phyloP scores from a whole-genome alignment of 2,113 vertebrate species.

The Hippocampus guttulatus region DNA sequence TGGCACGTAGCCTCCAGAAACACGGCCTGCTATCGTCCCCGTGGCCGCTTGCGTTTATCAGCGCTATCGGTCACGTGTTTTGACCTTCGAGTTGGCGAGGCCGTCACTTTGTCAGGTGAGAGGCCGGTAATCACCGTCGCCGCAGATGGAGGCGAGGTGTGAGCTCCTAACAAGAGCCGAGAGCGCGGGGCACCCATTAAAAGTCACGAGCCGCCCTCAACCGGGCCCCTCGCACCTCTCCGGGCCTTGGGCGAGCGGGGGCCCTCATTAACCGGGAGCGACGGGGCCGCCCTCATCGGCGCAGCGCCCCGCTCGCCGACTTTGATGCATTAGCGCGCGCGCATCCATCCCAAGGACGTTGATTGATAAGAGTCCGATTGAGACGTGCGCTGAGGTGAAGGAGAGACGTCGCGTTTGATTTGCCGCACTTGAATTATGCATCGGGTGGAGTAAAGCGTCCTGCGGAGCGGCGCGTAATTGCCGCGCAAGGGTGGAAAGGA shows the following conservation, averaged over 20 bases:
- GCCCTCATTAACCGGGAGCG: slow-evolving; percentile 62
- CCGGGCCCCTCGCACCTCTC: slow-evolving; percentile 58
- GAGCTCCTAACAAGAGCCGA: slow-evolving; percentile 76
- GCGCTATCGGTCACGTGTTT: slow-evolving; percentile 49
- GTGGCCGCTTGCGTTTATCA: slow-evolving; percentile 44
- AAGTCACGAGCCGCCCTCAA: slow-evolving; percentile 57
- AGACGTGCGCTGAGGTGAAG: slow-evolving; percentile 18
- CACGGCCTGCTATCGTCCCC: no score
- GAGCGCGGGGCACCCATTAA: slow-evolving; percentile 67
- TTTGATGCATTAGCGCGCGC: background rate
- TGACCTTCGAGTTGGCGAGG: slow-evolving; percentile 46
- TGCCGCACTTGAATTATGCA: slow-evolving; percentile 21
- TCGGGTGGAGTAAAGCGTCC: background rate
- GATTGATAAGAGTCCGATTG: slow-evolving; percentile 7
- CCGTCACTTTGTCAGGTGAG: slow-evolving; percentile 66
- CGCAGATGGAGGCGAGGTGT: slow-evolving; percentile 68
- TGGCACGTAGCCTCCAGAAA: no score
- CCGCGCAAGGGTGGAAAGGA: slow-evolving; percentile 30
- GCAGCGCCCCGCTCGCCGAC: background rate
- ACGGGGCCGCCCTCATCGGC: slow-evolving; percentile 1
- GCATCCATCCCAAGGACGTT: background rate
- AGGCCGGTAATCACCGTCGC: slow-evolving; percentile 68
- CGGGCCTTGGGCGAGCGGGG: slow-evolving; percentile 46
- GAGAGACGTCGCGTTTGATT: slow-evolving; percentile 17
- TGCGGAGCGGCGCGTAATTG: slow-evolving; percentile 52